phyloP scores from a whole-genome alignment of 2,113 vertebrate species.

The Pycnonotus jocosus region DNA sequence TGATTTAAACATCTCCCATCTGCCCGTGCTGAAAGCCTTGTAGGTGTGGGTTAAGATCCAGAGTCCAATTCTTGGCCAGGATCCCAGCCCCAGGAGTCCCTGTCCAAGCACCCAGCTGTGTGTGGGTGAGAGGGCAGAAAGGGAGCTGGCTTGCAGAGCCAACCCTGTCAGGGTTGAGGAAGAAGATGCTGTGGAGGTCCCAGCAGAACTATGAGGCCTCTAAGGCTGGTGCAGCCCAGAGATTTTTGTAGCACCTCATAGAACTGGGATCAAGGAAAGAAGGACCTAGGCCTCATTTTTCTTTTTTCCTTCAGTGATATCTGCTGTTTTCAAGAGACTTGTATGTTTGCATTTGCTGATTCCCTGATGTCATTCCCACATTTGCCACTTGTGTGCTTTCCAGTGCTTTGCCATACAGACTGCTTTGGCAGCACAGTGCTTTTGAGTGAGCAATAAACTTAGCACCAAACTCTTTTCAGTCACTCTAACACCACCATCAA shows the following conservation, averaged over 20 bases:
- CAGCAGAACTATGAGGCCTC: neutral
- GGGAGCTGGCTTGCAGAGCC: neutral
- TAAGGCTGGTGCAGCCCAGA: neutral
- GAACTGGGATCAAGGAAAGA: neutral
- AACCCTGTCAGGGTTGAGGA: neutral
- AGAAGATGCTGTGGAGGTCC: neutral
- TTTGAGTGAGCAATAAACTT: neutral
- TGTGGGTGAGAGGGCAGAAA: neutral
- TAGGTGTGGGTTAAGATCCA: neutral
- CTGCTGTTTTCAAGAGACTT: neutral
- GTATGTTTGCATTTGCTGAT: neutral
- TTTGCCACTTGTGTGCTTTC: neutral
- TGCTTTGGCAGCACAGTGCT: neutral
- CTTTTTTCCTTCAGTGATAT: neutral
- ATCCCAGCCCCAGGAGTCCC: neutral
- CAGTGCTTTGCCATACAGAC: neutral
- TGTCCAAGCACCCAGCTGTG: neutral
- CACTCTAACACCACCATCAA: neutral
- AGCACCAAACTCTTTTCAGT: neutral
- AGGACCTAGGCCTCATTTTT: neutral
- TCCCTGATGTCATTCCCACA: neutral
- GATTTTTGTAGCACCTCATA: neutral
- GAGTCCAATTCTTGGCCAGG: neutral
- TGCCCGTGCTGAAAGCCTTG: neutral
- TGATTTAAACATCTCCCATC: neutral